A percentile compares a stretch with the other conserved stretches of the same genome.
These are phyloP conservation scores for Meandrina meandrites DNA, from an alignment of 92 coral and sea anemone species.

Conservation along the genomic window DNA sequence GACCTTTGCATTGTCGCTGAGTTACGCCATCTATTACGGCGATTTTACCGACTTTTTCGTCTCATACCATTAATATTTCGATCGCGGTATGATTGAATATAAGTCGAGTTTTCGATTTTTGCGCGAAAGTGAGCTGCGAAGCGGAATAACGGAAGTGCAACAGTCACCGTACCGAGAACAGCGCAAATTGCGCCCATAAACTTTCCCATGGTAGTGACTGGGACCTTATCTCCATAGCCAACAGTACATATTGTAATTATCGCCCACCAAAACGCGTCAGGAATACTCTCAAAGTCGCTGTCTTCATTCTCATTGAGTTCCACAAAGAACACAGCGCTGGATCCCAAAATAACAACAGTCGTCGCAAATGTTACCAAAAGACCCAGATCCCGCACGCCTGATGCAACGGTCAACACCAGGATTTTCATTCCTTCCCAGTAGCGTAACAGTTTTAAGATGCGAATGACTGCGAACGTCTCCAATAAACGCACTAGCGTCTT, in stretches of 20 bases:
- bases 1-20: background rate
- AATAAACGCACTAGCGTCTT: conserved; percentile 40
- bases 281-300: conserved; percentile 70
- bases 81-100: conserved; percentile 3
- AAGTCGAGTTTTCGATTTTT: conserved; percentile 41
- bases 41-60: conserved; percentile 11
- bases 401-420: conserved; percentile 64
- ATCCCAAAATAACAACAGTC: conserved; percentile 65
- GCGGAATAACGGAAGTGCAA: conserved; percentile 84
- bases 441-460: conserved; percentile 76
- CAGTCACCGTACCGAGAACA: conserved; percentile 74
- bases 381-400: conserved; percentile 71
- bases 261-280: conserved; percentile 92
- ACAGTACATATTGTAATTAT: conserved; percentile 81
- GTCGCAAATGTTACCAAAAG: conserved; percentile 67
- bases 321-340: conserved; percentile 74
- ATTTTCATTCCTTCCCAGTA: conserved; percentile 76
- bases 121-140: conserved; percentile 83
- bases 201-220: conserved; percentile 66
- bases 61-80: background rate
- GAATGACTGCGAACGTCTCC: conserved; percentile 64
- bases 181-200: conserved; percentile 76
- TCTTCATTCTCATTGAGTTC: conserved; percentile 51
- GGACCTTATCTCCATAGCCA: conserved; percentile 87
- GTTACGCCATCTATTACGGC: background rate